Evolutionary conservation across 2,888 invertebrate genomes (phyloP).

Genomic region (Labia minor): DNA sequence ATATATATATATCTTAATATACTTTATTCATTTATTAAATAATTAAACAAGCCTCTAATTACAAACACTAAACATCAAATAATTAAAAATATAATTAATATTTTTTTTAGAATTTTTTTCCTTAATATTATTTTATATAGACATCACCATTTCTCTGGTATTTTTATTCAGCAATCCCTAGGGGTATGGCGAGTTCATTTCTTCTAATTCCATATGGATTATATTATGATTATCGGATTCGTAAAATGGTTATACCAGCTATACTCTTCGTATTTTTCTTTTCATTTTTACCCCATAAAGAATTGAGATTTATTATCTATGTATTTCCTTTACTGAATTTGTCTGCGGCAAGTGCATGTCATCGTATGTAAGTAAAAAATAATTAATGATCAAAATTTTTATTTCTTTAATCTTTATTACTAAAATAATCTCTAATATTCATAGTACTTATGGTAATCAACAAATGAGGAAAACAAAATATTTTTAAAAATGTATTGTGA

Average conservation of each 20-base stretch:
- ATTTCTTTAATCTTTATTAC: background rate
- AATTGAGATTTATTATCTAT: constrained; percentile 93
- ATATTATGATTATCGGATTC: constrained; percentile 57
- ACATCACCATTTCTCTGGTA: constrained; percentile 95
- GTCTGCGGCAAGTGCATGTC: constrained; percentile 76
- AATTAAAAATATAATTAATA: background rate
- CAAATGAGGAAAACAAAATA: too few relatives aligned
- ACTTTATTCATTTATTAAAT: too few relatives aligned
- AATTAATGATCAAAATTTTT: constrained; percentile 16
- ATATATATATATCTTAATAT: too few relatives aligned
- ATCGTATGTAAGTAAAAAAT: constrained; percentile 63
- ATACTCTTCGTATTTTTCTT: constrained; percentile 76
- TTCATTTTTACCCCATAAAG: constrained; percentile 95
- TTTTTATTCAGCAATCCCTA: constrained; percentile 91
- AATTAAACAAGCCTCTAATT: too few relatives aligned
- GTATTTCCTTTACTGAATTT: constrained; percentile 89
- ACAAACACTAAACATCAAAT: background rate
- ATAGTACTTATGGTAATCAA: background rate
- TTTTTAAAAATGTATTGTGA: too few relatives aligned
- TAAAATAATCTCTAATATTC: background rate
- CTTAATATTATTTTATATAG: constrained; percentile 43
- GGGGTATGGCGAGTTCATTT: constrained; percentile 74
- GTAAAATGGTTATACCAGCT: constrained; percentile 58
- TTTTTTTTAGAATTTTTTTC: constrained; percentile 27
- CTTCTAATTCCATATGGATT: constrained; percentile 68